phyloP scores from a whole-genome alignment of 2,113 vertebrate species.

The Oreamnos americanus region DNA sequence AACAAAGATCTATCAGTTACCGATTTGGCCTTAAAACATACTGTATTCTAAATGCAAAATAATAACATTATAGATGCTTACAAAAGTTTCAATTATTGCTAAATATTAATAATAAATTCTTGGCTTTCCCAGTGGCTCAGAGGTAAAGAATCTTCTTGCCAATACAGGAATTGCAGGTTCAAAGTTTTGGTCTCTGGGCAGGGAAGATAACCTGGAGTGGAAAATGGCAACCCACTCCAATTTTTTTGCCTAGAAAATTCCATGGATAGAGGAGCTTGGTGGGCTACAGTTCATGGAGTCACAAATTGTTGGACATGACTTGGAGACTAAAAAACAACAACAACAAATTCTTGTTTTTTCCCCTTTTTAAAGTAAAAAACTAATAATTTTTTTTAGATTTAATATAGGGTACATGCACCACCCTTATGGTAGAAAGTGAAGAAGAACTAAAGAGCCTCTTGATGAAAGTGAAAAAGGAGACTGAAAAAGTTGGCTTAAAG shows the following conservation, averaged over 20 bases:
- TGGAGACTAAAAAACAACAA: background rate
- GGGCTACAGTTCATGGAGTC: background rate
- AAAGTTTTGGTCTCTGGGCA: background rate
- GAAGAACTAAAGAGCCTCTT: no score
- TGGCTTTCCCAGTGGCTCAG: background rate
- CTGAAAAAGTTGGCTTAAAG: no score
- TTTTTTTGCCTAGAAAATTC: background rate
- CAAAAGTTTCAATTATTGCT: background rate
- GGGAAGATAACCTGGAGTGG: background rate
- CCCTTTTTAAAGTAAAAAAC: background rate
- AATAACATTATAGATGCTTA: background rate
- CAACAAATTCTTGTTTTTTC: background rate
- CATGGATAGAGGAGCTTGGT: background rate
- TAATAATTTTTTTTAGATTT: background rate
- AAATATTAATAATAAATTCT: background rate
- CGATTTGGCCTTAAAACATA: conserved; percentile 8
- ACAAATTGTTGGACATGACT: background rate
- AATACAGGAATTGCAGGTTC: background rate
- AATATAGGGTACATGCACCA: background rate
- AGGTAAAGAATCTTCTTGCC: background rate
- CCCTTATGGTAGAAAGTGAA: no score
- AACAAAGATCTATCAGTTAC: conserved; percentile 20
- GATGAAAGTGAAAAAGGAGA: no score
- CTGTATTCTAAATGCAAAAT: background rate
- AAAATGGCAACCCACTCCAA: background rate